phyloP scores from a whole-genome alignment of 2,888 invertebrate genomes.

The Protophormia terraenovae region DNA sequence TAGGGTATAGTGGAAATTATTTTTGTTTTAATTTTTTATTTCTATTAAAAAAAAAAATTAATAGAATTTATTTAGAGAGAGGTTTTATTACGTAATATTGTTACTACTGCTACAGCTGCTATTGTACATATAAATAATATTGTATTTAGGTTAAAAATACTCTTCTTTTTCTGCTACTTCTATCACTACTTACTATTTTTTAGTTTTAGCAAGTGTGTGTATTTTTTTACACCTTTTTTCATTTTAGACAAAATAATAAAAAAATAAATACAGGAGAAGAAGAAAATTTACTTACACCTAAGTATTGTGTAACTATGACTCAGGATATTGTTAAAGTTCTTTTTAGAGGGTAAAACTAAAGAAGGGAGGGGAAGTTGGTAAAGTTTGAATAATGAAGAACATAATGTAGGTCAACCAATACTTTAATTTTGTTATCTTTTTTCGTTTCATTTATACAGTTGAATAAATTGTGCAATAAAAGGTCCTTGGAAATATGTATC shows the following conservation, averaged over 20 bases:
- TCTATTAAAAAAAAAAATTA: background rate
- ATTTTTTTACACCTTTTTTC: slow-evolving; percentile 3
- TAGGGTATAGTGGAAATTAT: background rate
- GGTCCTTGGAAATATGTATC: too few species aligned
- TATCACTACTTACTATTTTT: too few species aligned
- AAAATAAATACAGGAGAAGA: background rate
- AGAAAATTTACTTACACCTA: background rate
- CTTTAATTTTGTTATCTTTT: background rate
- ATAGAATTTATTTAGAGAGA: too few species aligned
- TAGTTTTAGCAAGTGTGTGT: background rate
- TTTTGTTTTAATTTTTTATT: background rate
- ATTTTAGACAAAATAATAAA: background rate
- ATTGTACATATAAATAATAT: too few species aligned
- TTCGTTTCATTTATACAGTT: background rate
- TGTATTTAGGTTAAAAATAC: slow-evolving; percentile 20
- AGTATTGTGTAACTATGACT: background rate
- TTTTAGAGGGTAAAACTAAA: background rate
- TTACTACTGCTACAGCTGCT: too few species aligned
- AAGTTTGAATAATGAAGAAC: background rate
- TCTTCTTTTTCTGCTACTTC: too few species aligned
- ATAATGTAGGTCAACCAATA: background rate
- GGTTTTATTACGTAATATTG: slow-evolving; percentile 38
- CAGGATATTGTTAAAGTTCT: background rate
- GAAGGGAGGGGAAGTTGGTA: background rate
- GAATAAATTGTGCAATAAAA: background rate